phyloP scores from a whole-genome alignment of 2,888 invertebrate genomes.

The Auanema sp. region DNA sequence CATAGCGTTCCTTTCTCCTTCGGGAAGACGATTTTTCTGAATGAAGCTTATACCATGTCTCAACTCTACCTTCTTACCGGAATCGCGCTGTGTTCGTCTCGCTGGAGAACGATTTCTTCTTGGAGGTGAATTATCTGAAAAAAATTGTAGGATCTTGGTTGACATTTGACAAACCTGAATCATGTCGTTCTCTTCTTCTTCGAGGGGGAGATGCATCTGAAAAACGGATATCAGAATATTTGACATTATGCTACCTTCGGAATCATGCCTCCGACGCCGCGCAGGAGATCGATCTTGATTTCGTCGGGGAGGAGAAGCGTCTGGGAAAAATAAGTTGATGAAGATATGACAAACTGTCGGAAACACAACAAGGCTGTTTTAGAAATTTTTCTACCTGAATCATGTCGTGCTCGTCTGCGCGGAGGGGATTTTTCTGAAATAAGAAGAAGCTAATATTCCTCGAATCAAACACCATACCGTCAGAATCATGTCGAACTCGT shows the following conservation, averaged over 20 bases:
- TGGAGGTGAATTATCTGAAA: conserved; percentile 22
- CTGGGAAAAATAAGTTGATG: too few species aligned
- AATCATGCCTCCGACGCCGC: background rate
- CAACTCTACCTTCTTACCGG: too few species aligned
- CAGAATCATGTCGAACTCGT: conserved; percentile 1
- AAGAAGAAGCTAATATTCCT: conserved; percentile 4
- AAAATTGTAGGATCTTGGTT: too few species aligned
- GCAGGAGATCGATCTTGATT: background rate
- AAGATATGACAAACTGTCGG: too few species aligned
- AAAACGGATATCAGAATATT: too few species aligned
- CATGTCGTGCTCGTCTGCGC: conserved; percentile 5
- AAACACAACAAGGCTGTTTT: too few species aligned
- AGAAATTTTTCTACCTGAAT: conserved; percentile 1
- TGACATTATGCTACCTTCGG: too few species aligned
- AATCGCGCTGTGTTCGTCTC: too few species aligned
- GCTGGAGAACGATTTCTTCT: conserved; percentile 14
- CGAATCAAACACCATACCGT: background rate
- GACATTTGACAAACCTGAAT: too few species aligned
- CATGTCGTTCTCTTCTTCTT: conserved; percentile 7
- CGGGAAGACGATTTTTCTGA: too few species aligned
- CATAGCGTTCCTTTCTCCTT: too few species aligned
- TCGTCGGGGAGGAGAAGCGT: background rate
- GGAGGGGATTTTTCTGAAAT: conserved; percentile 5
- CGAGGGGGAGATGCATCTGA: conserved; percentile 15
- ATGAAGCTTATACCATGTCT: too few species aligned